These are phyloP conservation scores for Patella pellucida DNA, from an alignment of 2,888 invertebrate genomes.

Conservation along the genomic window DNA sequence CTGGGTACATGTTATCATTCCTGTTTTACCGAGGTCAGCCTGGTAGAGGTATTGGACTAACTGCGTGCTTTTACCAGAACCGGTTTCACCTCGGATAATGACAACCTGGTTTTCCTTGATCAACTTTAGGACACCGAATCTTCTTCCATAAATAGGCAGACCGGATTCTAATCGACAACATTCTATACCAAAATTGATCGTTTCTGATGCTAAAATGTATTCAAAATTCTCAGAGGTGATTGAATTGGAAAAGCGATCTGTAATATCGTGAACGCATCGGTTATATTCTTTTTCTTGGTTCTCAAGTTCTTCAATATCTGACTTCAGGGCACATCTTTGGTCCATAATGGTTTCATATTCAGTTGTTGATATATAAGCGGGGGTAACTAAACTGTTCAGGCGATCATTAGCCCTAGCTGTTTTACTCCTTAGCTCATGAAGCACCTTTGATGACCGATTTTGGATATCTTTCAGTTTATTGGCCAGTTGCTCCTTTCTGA, in stretches of 20 bases:
- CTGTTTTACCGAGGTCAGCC: conserved; percentile 48
- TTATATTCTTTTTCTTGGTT: conserved; percentile 47
- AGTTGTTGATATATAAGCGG: no score
- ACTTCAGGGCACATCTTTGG: conserved; percentile 37
- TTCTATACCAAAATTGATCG: conserved; percentile 49
- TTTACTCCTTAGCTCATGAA: no score
- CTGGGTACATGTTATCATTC: conserved; percentile 68
- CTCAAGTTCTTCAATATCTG: conserved; percentile 46
- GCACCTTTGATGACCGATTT: no score
- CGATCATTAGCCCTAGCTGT: no score
- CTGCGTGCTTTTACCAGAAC: conserved; percentile 72
- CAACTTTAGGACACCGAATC: conserved; percentile 51
- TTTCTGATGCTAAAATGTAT: no score
- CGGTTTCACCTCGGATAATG: conserved; percentile 69
- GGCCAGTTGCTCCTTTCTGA: no score
- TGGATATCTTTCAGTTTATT: no score
- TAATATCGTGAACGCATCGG: conserved; percentile 32
- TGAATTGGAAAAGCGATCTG: neutral
- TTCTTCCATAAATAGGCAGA: conserved; percentile 65
- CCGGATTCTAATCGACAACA: conserved; percentile 45
- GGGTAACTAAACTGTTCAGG: no score
- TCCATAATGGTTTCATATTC: conserved; percentile 13
- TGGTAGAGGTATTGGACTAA: conserved; percentile 67
- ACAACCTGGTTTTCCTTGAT: conserved; percentile 57
- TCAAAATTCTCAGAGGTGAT: no score